A percentile compares a stretch with the other conserved stretches of the same genome.
Conservation (phyloP, 2,113 vertebrate genomes). For the Pangasianodon gigas region DNA sequence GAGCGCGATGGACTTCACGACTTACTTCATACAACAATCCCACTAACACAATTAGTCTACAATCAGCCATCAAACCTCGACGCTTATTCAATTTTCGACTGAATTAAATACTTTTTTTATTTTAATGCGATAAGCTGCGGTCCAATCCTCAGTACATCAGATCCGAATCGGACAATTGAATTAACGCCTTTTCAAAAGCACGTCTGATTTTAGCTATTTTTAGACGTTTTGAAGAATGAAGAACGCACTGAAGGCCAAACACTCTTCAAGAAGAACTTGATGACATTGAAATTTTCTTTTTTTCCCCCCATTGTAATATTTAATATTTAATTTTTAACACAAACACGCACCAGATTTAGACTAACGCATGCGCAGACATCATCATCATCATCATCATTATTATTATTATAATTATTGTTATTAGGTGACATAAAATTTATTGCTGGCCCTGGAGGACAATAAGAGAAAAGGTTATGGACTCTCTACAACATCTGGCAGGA, state of each 20-base stretch:
- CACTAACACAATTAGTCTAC: conserved; percentile 59
- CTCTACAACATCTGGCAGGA: not conserved
- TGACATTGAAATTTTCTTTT: not conserved
- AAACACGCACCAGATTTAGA: not conserved
- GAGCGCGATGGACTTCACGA: conserved; percentile 41
- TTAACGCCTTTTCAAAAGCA: conserved; percentile 69
- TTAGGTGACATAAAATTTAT: not conserved
- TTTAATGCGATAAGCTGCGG: conserved; percentile 77
- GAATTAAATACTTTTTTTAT: conserved; percentile 59
- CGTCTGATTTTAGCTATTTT: not conserved
- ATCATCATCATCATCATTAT: not conserved
- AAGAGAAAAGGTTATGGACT: not conserved
- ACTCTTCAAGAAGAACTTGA: not conserved
- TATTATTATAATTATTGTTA: not conserved
- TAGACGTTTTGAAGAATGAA: not conserved
- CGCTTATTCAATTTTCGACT: conserved; percentile 64
- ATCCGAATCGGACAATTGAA: conserved; percentile 70
- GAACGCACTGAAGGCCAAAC: not conserved
- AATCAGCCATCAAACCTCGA: conserved; percentile 57
- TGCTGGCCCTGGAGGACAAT: not conserved
- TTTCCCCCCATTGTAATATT: not conserved
- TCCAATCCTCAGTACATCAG: conserved; percentile 66
- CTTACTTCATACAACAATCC: conserved; percentile 45
- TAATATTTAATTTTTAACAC: not conserved
- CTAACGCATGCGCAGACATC: not conserved